Evolutionary conservation across 2,888 invertebrate genomes (phyloP), one percentile per base, ranked within the genome.

Genomic region (Scaptomyza caliginosa): DNA sequence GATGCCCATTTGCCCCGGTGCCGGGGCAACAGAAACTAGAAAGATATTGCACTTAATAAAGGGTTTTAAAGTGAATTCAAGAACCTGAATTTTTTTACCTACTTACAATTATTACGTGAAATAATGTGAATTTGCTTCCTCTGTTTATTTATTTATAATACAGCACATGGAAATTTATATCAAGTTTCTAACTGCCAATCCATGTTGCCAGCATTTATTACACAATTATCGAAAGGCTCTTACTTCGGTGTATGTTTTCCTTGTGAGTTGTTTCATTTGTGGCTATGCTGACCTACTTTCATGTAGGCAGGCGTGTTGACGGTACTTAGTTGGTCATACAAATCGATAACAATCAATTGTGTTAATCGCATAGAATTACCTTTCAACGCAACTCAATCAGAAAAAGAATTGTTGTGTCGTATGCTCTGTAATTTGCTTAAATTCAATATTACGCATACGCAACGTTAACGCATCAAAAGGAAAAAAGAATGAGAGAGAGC

Each of bases 371-470:
- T 55, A 43, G 72, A 77, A 76, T 77, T 77, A 68, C 57, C 75
- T 66, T 55, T 69, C 46, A 45, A 42, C 72, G 64, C 51, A 68
- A 30, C 39, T 23, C 21, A 58, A 43, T 49, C 43, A 24, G 28
- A 8, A n/a, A 21, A 42, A 24, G 36, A 64, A 74, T 42, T 26
- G 16, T 23, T 19, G 36, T 45, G 23, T 26, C 34, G 3, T 8
- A 19, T 32, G 46, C 52, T 40, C 70, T 74, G 69, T 78, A 81
- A 82, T 82, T 83, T 45, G 2, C 45, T 26, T 40, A 69, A 79
- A 82, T 84, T 84, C 71, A 76, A 84, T 82, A 82, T 77, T 70
- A 82, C 82, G 66, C 74, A 84, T 83, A 82, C 76, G 84, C 79
- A 42, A 42, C 60, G 76, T 82, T 74, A 58, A 48, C 77, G 43